These are phyloP conservation scores for Indicator maculatus DNA, from an alignment of 2,113 vertebrate genomes.

Conservation along the genomic window DNA sequence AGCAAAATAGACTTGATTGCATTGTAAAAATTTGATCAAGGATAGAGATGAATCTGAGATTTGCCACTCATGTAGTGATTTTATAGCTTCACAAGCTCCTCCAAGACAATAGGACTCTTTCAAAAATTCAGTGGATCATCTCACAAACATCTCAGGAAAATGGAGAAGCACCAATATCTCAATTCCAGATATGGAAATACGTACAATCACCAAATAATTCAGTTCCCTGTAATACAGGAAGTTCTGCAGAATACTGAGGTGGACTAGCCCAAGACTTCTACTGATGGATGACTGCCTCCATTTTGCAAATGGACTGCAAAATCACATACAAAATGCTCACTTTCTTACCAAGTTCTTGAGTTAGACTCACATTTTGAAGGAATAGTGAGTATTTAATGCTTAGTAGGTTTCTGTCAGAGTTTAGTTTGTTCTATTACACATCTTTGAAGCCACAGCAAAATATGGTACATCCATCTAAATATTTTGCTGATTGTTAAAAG, in stretches of 20 bases:
- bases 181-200: not conserved
- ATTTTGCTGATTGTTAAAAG: not conserved
- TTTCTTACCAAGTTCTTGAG: not conserved
- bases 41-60: not conserved
- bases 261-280: not conserved
- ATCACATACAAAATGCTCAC: not conserved
- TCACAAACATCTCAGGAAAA: not conserved
- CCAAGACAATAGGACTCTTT: not conserved
- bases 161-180: not conserved
- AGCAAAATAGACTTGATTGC: not conserved
- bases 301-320: not conserved
- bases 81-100: not conserved
- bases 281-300: not conserved
- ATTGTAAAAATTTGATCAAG: not conserved
- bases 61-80: not conserved
- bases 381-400: not conserved
- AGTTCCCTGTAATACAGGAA: not conserved
- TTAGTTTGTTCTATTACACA: not conserved
- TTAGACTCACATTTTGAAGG: not conserved
- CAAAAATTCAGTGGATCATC: not conserved
- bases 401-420: not conserved
- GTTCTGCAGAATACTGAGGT: not conserved
- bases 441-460: not conserved
- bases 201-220: not conserved
- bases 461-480: not conserved